Base-by-base conservation (phyloP, 2,888 invertebrate species). In the Vesta saturnalis region DNA sequence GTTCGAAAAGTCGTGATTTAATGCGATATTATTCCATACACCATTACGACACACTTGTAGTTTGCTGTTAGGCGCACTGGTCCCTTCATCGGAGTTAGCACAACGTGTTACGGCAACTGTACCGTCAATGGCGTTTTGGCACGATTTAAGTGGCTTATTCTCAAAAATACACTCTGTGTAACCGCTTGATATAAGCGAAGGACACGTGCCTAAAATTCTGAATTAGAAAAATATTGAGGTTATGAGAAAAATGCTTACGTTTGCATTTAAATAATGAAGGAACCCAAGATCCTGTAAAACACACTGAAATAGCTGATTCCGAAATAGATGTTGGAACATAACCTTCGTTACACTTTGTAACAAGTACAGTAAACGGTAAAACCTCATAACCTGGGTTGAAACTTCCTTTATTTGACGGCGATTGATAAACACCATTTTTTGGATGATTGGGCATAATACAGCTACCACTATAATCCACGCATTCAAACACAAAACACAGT, bases 21-120 rank as follows among this genome's bases (percentile, higher is more conserved):
- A 6, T 12, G 23, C 10, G 10, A 22, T 46, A 2, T 14, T 15
- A 16, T 68, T 35, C 70, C 70, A 70, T 30, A 15, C 22, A 4
- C 70, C 70, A 22, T 55, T 30, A n/a, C 16, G 23, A 19, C 70
- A 70, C 2, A 57, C 8, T 15, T 52, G 43, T n/a, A 35, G 15
- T 8, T 19, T 16, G 30, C 43, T 59, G 22, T 18, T 49, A 1
- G 54, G 6, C 35, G 46, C 15, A n/a, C n/a, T n/a, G n/a, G n/a
- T n/a, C 18, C 21, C 43, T 1, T 80, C 79, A 60, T 78, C 77
- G 47, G 73, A 78, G 0, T 72, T 65, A 1, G 72, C 74, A 64
- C 81, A 81, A 19, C 49, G 68, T 67, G 74, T 77, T 6, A 69
- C 74, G 1, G 78, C 74, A 1, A 62, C 55, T 21, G 77, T 73